Evolutionary conservation across 1,140 invertebrate species (phyloP).

Genomic region (Scylla paramamosain): DNA sequence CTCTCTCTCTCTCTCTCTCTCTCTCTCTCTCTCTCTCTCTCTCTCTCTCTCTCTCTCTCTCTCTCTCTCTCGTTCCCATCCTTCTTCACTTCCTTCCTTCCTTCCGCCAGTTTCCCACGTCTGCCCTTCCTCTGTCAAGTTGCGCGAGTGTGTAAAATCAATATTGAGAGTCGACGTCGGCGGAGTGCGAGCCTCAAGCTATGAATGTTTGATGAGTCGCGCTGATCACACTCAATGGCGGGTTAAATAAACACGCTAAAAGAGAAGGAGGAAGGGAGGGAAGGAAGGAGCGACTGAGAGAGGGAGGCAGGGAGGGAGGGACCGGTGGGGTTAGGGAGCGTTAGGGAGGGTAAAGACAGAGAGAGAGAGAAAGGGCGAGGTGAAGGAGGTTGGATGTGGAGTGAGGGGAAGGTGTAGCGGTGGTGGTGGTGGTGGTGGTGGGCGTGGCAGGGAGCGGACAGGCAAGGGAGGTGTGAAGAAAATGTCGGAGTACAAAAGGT

Average conservation of each 20-base stretch:
- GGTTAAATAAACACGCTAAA: slow-evolving; percentile 70
- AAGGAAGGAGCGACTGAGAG: no score
- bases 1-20: neutral
- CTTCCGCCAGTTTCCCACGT: neutral
- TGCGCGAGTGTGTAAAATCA: neutral
- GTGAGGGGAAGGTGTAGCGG: neutral
- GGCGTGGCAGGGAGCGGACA: neutral
- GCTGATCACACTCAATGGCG: slow-evolving; percentile 73
- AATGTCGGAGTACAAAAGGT: slow-evolving; percentile 2
- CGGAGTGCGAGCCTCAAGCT: slow-evolving; percentile 40
- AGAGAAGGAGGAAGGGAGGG: neutral
- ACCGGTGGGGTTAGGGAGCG: neutral
- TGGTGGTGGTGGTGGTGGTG: neutral
- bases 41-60: neutral
- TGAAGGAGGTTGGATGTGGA: neutral
- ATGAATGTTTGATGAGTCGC: slow-evolving; percentile 72
- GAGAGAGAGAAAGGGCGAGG: neutral
- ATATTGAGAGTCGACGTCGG: slow-evolving; percentile 23
- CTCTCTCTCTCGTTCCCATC: neutral
- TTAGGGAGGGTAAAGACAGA: neutral
- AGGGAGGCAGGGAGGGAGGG: neutral
- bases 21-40: neutral
- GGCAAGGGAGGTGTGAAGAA: neutral
- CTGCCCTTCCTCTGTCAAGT: neutral
- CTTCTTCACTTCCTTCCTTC: neutral